Conservation (phyloP, 2,113 vertebrate species). For the Trichechus manatus region DNA sequence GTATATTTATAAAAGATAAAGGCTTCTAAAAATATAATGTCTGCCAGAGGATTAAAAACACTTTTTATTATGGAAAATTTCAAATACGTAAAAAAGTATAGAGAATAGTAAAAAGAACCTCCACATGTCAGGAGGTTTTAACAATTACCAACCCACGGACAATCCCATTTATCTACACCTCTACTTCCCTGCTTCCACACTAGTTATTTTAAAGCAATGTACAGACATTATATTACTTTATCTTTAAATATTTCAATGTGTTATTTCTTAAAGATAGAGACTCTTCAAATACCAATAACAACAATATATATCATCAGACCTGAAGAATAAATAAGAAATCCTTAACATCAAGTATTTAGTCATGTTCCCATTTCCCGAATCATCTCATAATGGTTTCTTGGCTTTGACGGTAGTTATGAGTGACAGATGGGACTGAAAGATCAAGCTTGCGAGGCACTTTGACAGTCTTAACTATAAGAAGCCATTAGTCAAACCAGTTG, state of each 20-base stretch:
- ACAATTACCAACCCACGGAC: neutral
- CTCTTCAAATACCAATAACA: conserved; percentile 26
- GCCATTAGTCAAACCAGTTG: too few relatives aligned
- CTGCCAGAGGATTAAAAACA: neutral
- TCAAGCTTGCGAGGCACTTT: neutral
- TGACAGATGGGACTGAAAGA: neutral
- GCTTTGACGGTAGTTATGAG: neutral
- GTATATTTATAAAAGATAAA: neutral
- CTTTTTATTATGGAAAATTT: neutral
- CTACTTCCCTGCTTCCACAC: neutral
- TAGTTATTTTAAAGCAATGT: conserved; percentile 31
- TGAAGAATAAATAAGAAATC: neutral
- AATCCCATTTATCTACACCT: neutral
- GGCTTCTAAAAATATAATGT: neutral
- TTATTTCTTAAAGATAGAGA: conserved; percentile 47
- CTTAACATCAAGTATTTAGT: neutral
- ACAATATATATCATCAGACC: neutral
- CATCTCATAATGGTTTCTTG: neutral
- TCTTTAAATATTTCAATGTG: conserved; percentile 40
- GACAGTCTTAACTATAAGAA: neutral
- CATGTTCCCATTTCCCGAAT: neutral
- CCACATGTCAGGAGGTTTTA: neutral
- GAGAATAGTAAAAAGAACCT: neutral
- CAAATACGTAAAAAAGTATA: neutral
- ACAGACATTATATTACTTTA: conserved; percentile 47